phyloP scores from a whole-genome alignment of 92 coral and sea anemone species.

The Muricea muricata region DNA sequence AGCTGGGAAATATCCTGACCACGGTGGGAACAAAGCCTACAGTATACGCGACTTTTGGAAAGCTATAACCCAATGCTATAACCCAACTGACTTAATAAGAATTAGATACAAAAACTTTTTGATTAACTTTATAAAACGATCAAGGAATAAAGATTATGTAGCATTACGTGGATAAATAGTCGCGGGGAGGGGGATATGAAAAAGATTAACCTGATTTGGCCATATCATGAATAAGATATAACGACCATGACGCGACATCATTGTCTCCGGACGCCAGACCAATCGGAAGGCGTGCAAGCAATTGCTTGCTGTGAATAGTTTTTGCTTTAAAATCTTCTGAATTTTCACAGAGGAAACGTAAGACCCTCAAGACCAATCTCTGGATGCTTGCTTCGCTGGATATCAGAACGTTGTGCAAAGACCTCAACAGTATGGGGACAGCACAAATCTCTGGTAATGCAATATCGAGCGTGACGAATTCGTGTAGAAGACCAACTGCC shows the following conservation, averaged over 20 bases:
- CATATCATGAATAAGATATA: conserved; percentile 87
- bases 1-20: too few relatives aligned
- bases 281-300: conserved; percentile 78
- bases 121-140: too few relatives aligned
- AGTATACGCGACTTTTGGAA: too few relatives aligned
- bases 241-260: conserved; percentile 95
- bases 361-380: conserved; percentile 83
- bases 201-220: conserved; percentile 91
- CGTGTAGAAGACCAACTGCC: conserved; percentile 95
- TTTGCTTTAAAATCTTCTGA: conserved; percentile 72
- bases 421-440: conserved; percentile 80
- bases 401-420: conserved; percentile 77
- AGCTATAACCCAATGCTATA: too few relatives aligned
- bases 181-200: too few relatives aligned
- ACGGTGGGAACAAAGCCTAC: too few relatives aligned
- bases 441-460: conserved; percentile 79
- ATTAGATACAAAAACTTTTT: too few relatives aligned
- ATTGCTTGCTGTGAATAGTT: conserved; percentile 67
- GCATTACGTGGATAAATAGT: too few relatives aligned
- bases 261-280: conserved; percentile 95
- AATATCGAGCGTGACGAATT: conserved; percentile 83
- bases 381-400: conserved; percentile 92
- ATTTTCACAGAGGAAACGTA: conserved; percentile 87
- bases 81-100: too few relatives aligned
- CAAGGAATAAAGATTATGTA: too few relatives aligned